Base-by-base conservation (phyloP, 2,113 vertebrate genomes). In the Psettodes erumei region DNA sequence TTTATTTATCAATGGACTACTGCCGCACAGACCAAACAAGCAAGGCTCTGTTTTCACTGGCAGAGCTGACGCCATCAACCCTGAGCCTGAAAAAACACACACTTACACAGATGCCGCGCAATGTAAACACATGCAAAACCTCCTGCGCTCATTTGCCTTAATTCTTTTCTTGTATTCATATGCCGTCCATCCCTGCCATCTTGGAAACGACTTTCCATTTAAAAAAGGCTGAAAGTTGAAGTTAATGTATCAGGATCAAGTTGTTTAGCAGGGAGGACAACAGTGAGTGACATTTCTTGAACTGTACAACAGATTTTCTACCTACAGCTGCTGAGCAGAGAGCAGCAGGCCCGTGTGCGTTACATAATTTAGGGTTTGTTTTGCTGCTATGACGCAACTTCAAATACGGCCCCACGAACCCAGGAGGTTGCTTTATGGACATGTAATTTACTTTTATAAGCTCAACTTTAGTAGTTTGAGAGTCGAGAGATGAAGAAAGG, bases 371-470 rank as follows among this genome's bases (percentile, higher is more conserved):
- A 56, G 78, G 66, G 43, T 86, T 90, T 90, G 69, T 87, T 88
- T 83, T 78, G 69, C 75, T 77, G 73, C 69, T 15, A 79, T 93
- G 87, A 90, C 82, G 71, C 78, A 88, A 87, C 72, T 89, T 82
- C 30, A 85, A 82, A 90, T 90, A 82, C 59, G 76, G 81, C 55
- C 80, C 72, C 83, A 78, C 87, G 88, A 91, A 90, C 81, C 85
- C 76, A 67, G 19, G 68, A 81, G 80, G 79, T 82, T 81, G 47
- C 55, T 92, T 94, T 92, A 93, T 87, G 87, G 90, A 86, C 76
- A 75, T 89, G 87, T 88, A 77, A 93, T 91, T 87, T 84, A 88
- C 85, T 86, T 92, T 92, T 92, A 92, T 86, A 80, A 89, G 88
- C 60, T 67, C 65, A 58, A 77, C 79, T 88, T 91, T 88, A 86